Evolutionary conservation across 2,797 vertebrate species (phyloP), one percentile per base, ranked within the genome.

Genomic region (Labeo calbasu): DNA sequence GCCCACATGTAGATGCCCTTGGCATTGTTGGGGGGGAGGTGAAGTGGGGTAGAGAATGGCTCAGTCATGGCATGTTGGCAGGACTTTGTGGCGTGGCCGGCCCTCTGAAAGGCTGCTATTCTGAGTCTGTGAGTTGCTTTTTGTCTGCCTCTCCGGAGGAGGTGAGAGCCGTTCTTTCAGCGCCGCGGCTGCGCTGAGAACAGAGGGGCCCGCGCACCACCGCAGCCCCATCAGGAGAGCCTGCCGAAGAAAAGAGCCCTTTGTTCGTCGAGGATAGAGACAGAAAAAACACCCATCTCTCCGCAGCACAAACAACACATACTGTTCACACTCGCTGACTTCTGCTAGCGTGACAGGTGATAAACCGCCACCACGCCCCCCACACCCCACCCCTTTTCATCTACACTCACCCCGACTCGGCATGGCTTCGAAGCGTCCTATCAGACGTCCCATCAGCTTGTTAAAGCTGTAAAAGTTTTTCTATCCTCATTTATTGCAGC

Each of bases 101-200:
- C 79, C 89, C 72, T 86, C 87, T 86, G 85, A 90, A 88, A 85
- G 86, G 70, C 84, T 69, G 77, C 84, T 85, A 84, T 86, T 88
- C 86, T 77, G 82, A 79, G 78, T 79, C 80, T 82, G 76, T 78
- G 79, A 87, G 76, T 81, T 55, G 79, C 76, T 88, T 88, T 91
- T 90, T 90, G 89, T 92, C 86, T 73, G 72, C 63, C 21, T 69
- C 85, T 89, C 88, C 17, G 83, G 87, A 83, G 90, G 91, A 83
- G 90, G 83, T 81, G 77, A 82, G 87, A 86, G 82, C 84, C 21
- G 79, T 85, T 59, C 81, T 88, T 89, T 88, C 88, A 91, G 68
- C 70, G 65, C 55, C 57, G 32, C n/a, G 75, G 81, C 76, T 82
- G 76, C 86, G 40, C 85, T 61, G 78, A 78, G 76, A 86, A 77